These are phyloP conservation scores for Diaprepes abbreviatus DNA, from an alignment of 2,888 invertebrate genomes.

Conservation along the genomic window DNA sequence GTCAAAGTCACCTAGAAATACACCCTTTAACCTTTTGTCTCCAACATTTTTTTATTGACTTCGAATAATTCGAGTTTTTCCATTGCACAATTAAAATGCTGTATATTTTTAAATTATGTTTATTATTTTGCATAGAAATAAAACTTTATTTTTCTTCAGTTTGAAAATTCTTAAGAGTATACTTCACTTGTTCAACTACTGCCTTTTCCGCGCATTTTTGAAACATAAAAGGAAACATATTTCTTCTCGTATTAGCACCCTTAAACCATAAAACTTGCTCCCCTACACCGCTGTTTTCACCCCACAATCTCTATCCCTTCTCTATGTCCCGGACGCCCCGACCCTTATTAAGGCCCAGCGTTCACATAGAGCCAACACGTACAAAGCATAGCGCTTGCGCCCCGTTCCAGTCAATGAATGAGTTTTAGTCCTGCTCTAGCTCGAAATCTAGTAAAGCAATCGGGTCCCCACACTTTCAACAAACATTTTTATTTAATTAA, in stretches of 20 bases:
- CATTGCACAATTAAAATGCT: no score
- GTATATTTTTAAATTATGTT: no score
- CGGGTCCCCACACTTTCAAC: conserved; percentile 33
- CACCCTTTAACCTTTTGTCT: no score
- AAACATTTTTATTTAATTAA: conserved; percentile 41
- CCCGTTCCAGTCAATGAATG: conserved; percentile 54
- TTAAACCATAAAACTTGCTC: conserved; percentile 38
- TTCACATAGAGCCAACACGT: conserved; percentile 37
- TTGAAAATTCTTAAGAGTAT: no score
- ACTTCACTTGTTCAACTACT: no score
- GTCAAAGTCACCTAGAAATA: no score
- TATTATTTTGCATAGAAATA: no score
- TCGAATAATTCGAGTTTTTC: no score
- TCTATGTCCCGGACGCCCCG: conserved; percentile 31
- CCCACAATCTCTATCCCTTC: conserved; percentile 32
- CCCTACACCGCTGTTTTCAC: conserved; percentile 34
- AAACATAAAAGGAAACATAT: no score
- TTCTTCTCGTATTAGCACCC: conserved; percentile 14
- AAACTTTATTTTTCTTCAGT: no score
- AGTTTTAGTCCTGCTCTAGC: conserved; percentile 45
- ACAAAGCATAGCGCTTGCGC: conserved; percentile 50
- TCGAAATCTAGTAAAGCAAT: conserved; percentile 41
- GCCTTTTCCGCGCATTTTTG: no score
- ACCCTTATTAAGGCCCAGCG: conserved; percentile 43
- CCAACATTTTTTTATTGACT: no score